Conservation (phyloP, 2,113 vertebrate species). For the Sphyrna mokarran region DNA sequence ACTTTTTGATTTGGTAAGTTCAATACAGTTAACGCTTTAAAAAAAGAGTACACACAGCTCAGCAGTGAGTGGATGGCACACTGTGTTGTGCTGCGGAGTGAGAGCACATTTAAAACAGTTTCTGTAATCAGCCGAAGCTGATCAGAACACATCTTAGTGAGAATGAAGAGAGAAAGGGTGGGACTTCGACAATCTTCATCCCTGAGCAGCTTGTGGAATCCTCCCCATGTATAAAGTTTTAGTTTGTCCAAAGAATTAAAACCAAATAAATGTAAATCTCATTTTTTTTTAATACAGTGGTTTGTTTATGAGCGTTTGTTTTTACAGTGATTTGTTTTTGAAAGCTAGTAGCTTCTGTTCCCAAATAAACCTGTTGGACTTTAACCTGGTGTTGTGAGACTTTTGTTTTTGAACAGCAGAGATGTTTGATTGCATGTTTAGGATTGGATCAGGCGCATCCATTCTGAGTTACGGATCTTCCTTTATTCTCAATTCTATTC, state of each 20-base stretch:
- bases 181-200: conserved; percentile 48
- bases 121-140: conserved; percentile 59
- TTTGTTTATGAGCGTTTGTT: neutral
- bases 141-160: conserved; percentile 55
- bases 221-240: neutral
- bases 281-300: neutral
- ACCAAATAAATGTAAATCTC: neutral
- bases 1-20: neutral
- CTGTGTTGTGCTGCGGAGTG: neutral
- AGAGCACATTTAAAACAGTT: conserved; percentile 48
- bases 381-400: no score
- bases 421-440: neutral
- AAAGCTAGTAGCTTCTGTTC: no score
- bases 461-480: neutral
- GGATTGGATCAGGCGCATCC: neutral
- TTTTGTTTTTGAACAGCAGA: neutral
- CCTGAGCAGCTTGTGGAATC: conserved; percentile 39
- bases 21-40: neutral
- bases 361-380: no score
- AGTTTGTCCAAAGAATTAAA: neutral
- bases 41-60: neutral
- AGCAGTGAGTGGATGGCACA: neutral
- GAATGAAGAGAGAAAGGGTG: conserved; percentile 51
- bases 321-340: no score
- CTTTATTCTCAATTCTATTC: neutral